Evolutionary conservation across 2,888 invertebrate genomes (phyloP), one percentile per base, ranked within the genome.

Genomic region (Orchesellides sinensis): DNA sequence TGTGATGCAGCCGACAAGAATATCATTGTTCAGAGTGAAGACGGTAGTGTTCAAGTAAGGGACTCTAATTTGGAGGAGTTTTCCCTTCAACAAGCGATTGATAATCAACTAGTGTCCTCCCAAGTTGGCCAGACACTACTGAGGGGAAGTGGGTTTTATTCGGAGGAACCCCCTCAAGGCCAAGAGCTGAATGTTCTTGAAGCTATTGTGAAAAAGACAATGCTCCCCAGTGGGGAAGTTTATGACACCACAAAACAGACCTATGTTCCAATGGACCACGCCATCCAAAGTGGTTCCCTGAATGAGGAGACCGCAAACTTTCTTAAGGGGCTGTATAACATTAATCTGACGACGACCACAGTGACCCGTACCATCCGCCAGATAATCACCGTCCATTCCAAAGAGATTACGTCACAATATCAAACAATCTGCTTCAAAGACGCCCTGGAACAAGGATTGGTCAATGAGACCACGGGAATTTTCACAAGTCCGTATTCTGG

Each of bases 191-290:
- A 93, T 72, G 95, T 96, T n/a, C 91, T 98, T 87, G 96, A 97
- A 90, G 95, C 98, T 19, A 97, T 97, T 82, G 94, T 96, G 88
- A 93, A 94, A 88, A 95, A 95, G 88, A 92, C 95, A 88, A 92
- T 99, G 72, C 97, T 99, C 90, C 96, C 98, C 0, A 94, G 95
- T 27, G 98, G 97, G 8, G 94, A 96, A 90, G 92, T 97, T 85
- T 91, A 97, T 83, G 95, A 97, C 89, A 92, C 94, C 19, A 91
- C 92, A 84, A 93, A 93, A 54, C 93, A 93, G 88, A 93, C 93
- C 89, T 92, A 94, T 68, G 92, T 96, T 89, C 95, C 96, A 84
- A 92, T 96, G 82, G 95, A 96, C 89, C 94, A 95, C 89, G 97
- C 97, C 32, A 95, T 98, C 83, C 94, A 95, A 90, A 93, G 94